Base-by-base conservation (phyloP, 1,140 invertebrate genomes). In the Drosophila mauritiana region DNA sequence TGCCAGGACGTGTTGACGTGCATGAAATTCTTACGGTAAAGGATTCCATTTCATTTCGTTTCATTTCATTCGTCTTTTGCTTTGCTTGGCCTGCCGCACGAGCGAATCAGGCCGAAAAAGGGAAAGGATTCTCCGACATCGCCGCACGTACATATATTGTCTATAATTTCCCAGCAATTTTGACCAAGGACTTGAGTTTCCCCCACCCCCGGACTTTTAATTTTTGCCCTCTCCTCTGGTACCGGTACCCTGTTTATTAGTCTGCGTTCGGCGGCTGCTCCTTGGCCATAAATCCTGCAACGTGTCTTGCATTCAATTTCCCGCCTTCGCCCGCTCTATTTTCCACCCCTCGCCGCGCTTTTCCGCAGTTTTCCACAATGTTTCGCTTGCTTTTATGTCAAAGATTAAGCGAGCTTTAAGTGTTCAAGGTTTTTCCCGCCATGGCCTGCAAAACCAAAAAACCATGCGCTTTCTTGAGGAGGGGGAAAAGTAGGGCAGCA, bases 21-120 rank as follows among this genome's bases (percentile, higher is more conserved):
- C 80, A 83, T 84, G 74, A 91, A 91, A 88, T 91, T 88, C 80
- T 79, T 88, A 86, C 69, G 80, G 82, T 70, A 91, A 91, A 91
- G 88, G 74, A 91, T 91, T 88, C 69, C 74, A 81, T 78, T 90
- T 76, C 83, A 54, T 74, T 69, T 52, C 65, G 43, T 76, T 70
- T 55, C 73, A 63, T 65, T 59, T 56, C 67, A 52, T 77, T 58
- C 51, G 54, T 54, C 72, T 65, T 76, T 75, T 39, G 70, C 72
- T 75, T 55, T 57, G 69, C 8, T 57, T 78, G 61, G 48, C 61
- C 58, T 78, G 79, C 70, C 80, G 80, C 83, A 86, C 79, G 83
- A 73, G 58, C 80, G 78, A 77, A 39, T 73, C 73, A 53, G 84
- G 78, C 43, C 68, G 69, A n/a, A 39, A 70, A 70, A 70, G 59